These are phyloP conservation scores for Actinostola sp. DNA, from an alignment of 92 coral and sea anemone genomes.

Conservation along the genomic window DNA sequence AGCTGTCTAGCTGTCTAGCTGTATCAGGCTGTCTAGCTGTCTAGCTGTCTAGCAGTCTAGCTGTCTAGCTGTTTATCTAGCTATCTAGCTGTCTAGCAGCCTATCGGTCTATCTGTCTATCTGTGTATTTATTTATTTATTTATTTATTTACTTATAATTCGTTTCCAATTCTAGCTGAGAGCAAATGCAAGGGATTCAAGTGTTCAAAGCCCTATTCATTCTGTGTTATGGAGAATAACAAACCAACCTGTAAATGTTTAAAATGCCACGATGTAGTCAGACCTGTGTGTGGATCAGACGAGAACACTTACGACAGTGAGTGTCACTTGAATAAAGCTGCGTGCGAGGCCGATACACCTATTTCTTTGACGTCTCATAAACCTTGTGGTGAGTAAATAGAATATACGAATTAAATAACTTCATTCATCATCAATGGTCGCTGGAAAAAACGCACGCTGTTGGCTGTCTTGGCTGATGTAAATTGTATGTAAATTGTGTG, in stretches of 20 bases:
- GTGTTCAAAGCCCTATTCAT: conserved; percentile 7
- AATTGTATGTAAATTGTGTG: no score
- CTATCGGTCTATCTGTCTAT: no score
- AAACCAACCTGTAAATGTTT: conserved; percentile 6
- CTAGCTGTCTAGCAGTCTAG: no score
- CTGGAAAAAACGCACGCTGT: no score
- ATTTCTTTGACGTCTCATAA: not conserved
- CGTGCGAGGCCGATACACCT: conserved; percentile 13
- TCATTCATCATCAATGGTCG: no score
- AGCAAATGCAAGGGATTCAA: not conserved
- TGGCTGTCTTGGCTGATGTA: no score
- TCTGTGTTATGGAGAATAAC: not conserved
- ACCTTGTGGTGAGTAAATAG: conserved; percentile 16
- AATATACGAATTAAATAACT: no score
- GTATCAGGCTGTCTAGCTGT: no score
- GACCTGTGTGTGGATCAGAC: conserved; percentile 33
- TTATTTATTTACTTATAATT: not conserved
- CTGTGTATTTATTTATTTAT: no score
- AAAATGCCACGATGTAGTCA: conserved; percentile 1
- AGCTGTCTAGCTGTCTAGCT: no score
- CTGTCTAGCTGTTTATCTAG: no score
- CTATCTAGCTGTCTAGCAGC: no score
- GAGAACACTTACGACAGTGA: conserved; percentile 17
- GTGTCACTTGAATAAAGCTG: conserved; percentile 7
- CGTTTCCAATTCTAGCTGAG: conserved; percentile 7